These are phyloP conservation scores for Chelonus insularis DNA, from an alignment of 1,140 invertebrate species.

Conservation along the genomic window DNA sequence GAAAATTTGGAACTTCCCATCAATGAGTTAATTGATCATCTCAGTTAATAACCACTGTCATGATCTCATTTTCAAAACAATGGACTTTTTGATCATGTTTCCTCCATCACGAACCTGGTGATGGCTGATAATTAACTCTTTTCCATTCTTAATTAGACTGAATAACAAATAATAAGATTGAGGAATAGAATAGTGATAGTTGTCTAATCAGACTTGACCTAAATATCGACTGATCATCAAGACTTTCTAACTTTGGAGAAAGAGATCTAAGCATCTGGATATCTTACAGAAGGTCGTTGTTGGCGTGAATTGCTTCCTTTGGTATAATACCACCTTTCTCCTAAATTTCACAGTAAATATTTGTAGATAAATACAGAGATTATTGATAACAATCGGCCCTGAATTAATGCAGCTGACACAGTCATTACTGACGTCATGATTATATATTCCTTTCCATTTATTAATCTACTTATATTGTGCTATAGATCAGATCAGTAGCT, in stretches of 20 bases:
- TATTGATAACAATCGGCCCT: conserved; percentile 2
- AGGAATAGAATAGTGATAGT: background rate
- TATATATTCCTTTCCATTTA: conserved; percentile 10
- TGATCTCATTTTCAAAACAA: too few species aligned
- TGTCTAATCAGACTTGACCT: conserved; percentile 23
- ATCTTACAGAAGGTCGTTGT: conserved; percentile 18
- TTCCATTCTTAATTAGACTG: too few species aligned
- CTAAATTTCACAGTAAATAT: conserved; percentile 2
- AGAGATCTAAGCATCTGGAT: conserved; percentile 1
- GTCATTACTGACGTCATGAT: background rate
- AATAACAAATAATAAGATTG: too few species aligned
- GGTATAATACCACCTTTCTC: background rate
- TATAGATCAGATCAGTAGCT: too few species aligned
- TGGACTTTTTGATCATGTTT: too few species aligned
- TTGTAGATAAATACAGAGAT: conserved; percentile 10
- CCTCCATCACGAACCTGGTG: too few species aligned
- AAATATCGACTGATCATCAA: conserved; percentile 25
- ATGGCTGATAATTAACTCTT: too few species aligned
- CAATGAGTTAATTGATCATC: too few species aligned
- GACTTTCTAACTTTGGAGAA: conserved; percentile 30
- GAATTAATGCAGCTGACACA: background rate
- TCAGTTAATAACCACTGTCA: too few species aligned
- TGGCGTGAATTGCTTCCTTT: conserved; percentile 7
- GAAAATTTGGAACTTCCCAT: background rate
- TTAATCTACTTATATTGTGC: too few species aligned